A percentile compares a stretch with the other conserved stretches of the same genome.
phyloP scores from a whole-genome alignment of 2,113 vertebrate genomes.

The Aptenodytes patagonicus region DNA sequence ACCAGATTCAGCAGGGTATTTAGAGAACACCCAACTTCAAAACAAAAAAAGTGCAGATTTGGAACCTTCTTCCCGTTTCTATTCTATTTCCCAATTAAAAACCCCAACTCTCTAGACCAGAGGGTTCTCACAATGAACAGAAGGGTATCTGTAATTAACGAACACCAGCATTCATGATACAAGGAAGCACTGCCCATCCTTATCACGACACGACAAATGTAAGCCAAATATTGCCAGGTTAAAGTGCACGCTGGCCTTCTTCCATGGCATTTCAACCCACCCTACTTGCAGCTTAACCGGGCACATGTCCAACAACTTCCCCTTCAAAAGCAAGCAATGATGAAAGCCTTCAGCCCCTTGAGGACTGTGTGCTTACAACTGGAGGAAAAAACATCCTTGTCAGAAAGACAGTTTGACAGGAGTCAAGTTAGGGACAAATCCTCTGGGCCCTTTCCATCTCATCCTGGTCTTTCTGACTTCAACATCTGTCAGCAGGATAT shows the following conservation, averaged over 20 bases:
- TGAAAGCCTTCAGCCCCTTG: conserved; percentile 71
- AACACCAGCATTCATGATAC: background rate
- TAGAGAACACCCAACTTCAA: background rate
- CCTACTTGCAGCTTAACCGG: conserved; percentile 33
- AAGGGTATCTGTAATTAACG: background rate
- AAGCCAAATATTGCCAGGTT: conserved; percentile 37
- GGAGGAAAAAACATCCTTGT: conserved; percentile 83
- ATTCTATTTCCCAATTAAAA: background rate
- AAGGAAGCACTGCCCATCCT: conserved; percentile 41
- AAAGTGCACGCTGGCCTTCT: conserved; percentile 71
- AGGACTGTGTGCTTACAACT: conserved; percentile 61
- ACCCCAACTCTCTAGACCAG: background rate
- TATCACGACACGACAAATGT: conserved; percentile 31
- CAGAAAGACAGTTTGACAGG: conserved; percentile 74
- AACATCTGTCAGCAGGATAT: conserved; percentile 44
- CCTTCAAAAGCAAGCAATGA: conserved; percentile 72
- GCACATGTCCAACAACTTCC: conserved; percentile 77
- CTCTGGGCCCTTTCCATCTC: conserved; percentile 45
- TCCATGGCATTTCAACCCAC: conserved; percentile 57
- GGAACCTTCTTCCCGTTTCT: background rate
- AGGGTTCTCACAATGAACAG: background rate
- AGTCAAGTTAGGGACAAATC: conserved; percentile 79
- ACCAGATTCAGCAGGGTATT: background rate
- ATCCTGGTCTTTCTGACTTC: conserved; percentile 25
- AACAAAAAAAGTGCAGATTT: background rate